Percentiles rank a stretch among this genome's conserved stretches.
These are phyloP conservation scores for Papilio gigon DNA, from an alignment of 2,888 invertebrate genomes.

Conservation along the genomic window DNA sequence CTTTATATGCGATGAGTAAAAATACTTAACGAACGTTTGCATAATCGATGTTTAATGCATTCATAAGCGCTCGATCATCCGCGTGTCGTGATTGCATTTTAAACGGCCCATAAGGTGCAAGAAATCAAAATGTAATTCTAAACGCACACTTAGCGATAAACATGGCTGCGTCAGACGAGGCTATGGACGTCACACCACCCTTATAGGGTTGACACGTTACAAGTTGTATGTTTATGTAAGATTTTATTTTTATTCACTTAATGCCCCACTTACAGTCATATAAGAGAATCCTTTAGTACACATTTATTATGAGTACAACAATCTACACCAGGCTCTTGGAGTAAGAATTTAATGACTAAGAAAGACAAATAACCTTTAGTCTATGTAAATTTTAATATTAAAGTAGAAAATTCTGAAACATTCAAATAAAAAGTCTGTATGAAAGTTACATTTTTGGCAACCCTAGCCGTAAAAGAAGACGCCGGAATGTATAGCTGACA, in stretches of 20 bases:
- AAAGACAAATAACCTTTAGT: too few relatives aligned
- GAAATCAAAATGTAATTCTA: constrained; percentile 23
- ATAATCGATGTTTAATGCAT: constrained; percentile 18
- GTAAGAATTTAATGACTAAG: too few relatives aligned
- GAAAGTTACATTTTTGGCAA: constrained; percentile 13
- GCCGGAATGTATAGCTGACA: constrained; percentile 43
- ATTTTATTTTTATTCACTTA: background rate
- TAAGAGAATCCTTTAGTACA: too few relatives aligned
- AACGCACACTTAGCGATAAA: background rate
- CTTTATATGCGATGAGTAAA: background rate
- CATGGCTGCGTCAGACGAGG: constrained; percentile 9
- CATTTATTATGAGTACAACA: too few relatives aligned
- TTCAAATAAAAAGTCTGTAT: background rate
- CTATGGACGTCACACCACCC: constrained; percentile 11
- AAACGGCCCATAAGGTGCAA: constrained; percentile 12
- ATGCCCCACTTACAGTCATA: too few relatives aligned
- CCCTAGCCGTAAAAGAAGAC: constrained; percentile 23
- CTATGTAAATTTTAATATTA: background rate
- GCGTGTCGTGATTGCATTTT: constrained; percentile 21
- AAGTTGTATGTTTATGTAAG: background rate
- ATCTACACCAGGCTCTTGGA: too few relatives aligned
- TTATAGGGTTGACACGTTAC: constrained; percentile 8
- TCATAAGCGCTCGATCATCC: constrained; percentile 16
- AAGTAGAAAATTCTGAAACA: background rate
- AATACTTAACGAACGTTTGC: background rate